Percentiles rank a stretch among this genome's conserved stretches.
Conservation (phyloP, 2,888 invertebrate species). For the Xylophagus ater region DNA sequence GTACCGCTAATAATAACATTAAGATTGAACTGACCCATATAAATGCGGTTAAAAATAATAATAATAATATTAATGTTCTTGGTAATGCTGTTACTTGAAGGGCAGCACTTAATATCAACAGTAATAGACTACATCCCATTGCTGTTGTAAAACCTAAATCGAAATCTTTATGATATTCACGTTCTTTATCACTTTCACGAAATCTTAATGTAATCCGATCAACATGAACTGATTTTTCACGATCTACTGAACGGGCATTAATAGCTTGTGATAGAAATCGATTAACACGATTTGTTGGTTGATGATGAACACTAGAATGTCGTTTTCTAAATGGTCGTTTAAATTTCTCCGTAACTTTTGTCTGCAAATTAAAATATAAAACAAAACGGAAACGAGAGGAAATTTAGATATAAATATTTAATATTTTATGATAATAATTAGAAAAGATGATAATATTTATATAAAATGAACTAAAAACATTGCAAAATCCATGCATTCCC, state of each 20-base stretch:
- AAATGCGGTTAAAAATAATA: slow-evolving; percentile 79
- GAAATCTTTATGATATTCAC: slow-evolving; percentile 76
- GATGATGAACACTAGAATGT: slow-evolving; percentile 76
- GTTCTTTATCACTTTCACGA: slow-evolving; percentile 73
- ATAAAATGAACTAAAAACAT: no score
- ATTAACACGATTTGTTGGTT: slow-evolving; percentile 83
- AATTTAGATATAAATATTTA: not conserved
- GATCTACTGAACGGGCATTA: slow-evolving; percentile 78
- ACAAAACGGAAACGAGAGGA: not conserved
- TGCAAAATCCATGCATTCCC: no score
- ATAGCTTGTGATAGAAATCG: slow-evolving; percentile 86
- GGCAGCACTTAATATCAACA: slow-evolving; percentile 63
- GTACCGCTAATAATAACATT: slow-evolving; percentile 71
- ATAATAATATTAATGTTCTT: slow-evolving; percentile 68
- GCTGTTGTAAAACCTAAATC: slow-evolving; percentile 80
- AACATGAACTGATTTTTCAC: slow-evolving; percentile 81
- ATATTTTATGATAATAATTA: no score
- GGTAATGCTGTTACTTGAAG: slow-evolving; percentile 68
- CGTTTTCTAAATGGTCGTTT: slow-evolving; percentile 81
- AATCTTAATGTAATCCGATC: slow-evolving; percentile 77
- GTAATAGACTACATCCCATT: slow-evolving; percentile 62
- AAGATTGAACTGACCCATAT: slow-evolving; percentile 82
- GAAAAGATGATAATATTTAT: no score
- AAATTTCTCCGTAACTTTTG: slow-evolving; percentile 77
- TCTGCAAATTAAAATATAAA: slow-evolving; percentile 43